phyloP scores from a whole-genome alignment of 2,113 vertebrate species.

The Corydoras maculifer region DNA sequence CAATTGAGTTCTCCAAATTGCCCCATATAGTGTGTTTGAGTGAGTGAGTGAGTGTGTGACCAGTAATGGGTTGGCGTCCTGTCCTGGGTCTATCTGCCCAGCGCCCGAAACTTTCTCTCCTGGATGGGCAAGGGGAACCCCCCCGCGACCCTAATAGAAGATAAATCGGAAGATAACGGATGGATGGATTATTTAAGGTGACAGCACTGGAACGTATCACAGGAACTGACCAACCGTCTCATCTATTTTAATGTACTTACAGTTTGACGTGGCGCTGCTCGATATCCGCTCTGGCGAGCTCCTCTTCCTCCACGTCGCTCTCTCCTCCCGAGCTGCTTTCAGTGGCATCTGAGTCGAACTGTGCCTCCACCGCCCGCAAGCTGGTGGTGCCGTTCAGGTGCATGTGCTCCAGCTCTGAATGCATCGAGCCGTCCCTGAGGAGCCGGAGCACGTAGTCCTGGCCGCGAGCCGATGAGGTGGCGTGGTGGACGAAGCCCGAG shows the following conservation, averaged over 20 bases:
- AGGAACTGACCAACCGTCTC: no score
- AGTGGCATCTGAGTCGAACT: conserved; percentile 93
- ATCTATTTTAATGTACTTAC: conserved; percentile 67
- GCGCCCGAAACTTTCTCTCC: no score
- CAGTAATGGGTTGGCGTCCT: no score
- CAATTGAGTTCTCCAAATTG: no score
- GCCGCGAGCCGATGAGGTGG: conserved; percentile 75
- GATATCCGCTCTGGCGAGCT: conserved; percentile 80
- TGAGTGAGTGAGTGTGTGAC: no score
- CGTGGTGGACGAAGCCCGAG: conserved; percentile 84
- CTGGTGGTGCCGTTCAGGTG: conserved; percentile 84
- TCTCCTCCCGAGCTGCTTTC: conserved; percentile 97
- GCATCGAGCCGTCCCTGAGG: conserved; percentile 78
- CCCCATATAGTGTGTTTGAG: no score
- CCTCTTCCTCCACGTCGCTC: conserved; percentile 91
- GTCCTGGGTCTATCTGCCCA: no score
- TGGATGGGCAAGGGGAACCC: no score
- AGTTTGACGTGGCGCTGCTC: conserved; percentile 85
- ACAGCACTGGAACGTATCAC: no score
- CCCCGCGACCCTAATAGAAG: no score
- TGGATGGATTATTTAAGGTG: no score
- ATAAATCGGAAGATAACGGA: no score
- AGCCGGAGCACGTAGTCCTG: conserved; percentile 76
- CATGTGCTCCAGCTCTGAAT: conserved; percentile 84
- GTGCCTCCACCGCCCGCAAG: conserved; percentile 79